Conservation (phyloP, 2,888 invertebrate species). For the Volucella bombylans region DNA sequence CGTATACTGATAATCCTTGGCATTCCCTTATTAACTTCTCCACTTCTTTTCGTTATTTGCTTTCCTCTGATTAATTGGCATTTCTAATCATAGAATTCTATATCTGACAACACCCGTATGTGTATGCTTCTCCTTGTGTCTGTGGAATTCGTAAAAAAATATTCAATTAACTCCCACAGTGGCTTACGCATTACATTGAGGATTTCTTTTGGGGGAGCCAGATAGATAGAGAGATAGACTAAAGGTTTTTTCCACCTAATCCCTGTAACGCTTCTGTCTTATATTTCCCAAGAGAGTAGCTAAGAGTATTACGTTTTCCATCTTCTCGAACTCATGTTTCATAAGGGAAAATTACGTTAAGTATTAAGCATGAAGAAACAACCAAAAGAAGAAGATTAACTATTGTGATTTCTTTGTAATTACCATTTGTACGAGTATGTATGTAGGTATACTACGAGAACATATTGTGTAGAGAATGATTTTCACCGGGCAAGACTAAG, state of each 20-base stretch:
- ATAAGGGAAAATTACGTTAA: slow-evolving; percentile 15
- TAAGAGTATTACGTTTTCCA: slow-evolving; percentile 15
- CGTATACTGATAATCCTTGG: too few species aligned
- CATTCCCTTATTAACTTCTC: slow-evolving; percentile 40
- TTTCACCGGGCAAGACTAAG: too few species aligned
- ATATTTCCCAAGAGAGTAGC: slow-evolving; percentile 49
- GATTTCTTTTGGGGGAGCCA: neutral
- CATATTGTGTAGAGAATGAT: too few species aligned
- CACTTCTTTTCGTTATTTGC: neutral
- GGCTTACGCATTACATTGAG: slow-evolving; percentile 40
- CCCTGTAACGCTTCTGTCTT: slow-evolving; percentile 56
- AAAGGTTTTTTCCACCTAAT: slow-evolving; percentile 32
- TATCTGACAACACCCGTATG: neutral
- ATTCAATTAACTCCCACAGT: slow-evolving; percentile 43
- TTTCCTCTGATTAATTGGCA: slow-evolving; percentile 26
- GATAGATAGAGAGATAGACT: neutral
- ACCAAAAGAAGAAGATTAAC: neutral
- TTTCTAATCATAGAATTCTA: neutral
- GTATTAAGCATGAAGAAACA: neutral
- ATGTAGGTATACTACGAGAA: too few species aligned
- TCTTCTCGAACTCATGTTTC: slow-evolving; percentile 10
- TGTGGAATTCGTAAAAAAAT: slow-evolving; percentile 17
- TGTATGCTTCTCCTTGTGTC: neutral
- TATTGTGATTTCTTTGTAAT: too few species aligned
- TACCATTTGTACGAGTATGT: too few species aligned